Evolutionary conservation across 1,140 invertebrate species (phyloP), one percentile per base, ranked within the genome.

Genomic region (Latrodectus geometricus): DNA sequence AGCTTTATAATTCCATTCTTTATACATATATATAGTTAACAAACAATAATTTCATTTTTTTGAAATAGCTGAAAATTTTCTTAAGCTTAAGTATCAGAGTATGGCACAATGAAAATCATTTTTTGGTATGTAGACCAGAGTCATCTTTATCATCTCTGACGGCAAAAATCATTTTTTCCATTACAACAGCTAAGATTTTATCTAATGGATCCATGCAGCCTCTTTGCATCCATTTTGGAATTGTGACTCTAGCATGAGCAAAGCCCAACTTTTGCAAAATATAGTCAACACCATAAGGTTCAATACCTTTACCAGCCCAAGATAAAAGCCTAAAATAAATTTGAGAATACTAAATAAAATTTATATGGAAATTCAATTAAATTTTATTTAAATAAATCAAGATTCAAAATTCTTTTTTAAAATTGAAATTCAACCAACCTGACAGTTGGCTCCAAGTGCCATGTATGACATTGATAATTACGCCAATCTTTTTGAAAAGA

Each of bases 181-280:
- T 91, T 8, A 93, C 89, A 20, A 92, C 88, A 8, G 93, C 92
- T 17, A 93, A 88, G 5, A 97, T 93, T 91, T 96, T 96, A 91
- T 98, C 97, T 48, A 98, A 91, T 0, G 97, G 97, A 92, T 99
- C 98, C 94, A 99, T 97, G 88, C 98, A 96, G 48, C 98, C 98
- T 83, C 98, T 93, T 92, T 99, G 98, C 92, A 99, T 94, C 97
- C 98, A 99, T 92, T 99, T 99, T 21, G 98, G 98, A 90, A 99
- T 99, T 54, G 98, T 99, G 66, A 96, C 97, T 68, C 98, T 93
- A 4, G 98, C 98, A 92, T 99, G 98, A 83, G 95, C 95, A 90
- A 99, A 99, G 15, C 98, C 98, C 9, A 99, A 92, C 91, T 98
- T 98, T 92, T 99, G 97, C 54, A 99, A 93, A 88, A 99, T 98